A percentile compares a stretch with the other conserved stretches of the same genome.
Conservation (phyloP, 2,113 vertebrate species). For the Halichoeres trimaculatus region DNA sequence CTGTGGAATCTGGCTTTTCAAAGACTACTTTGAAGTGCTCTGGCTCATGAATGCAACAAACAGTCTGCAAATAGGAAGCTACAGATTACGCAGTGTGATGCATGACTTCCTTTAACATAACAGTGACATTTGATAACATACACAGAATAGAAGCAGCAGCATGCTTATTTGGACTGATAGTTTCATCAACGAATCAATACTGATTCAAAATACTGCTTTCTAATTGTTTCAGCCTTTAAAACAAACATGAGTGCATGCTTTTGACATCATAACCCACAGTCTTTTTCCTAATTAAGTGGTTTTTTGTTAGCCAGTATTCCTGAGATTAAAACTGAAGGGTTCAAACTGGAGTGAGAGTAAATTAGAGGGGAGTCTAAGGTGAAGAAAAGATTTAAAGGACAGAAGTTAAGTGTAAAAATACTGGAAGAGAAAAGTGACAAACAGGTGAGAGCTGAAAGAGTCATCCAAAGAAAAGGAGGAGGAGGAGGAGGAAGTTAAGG, state of each 20-base stretch:
- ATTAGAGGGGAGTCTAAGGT: conserved; percentile 60
- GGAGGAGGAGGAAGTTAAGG: conserved; percentile 28
- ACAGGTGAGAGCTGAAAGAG: conserved; percentile 72
- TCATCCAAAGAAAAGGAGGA: too few relatives aligned
- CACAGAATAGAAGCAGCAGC: conserved; percentile 51
- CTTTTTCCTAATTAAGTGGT: conserved; percentile 9
- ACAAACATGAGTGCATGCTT: conserved; percentile 24
- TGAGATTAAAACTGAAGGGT: conserved; percentile 82
- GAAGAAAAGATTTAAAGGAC: conserved; percentile 78
- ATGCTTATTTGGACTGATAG: conserved; percentile 69
- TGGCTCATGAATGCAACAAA: conserved; percentile 12
- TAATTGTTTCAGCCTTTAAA: conserved; percentile 3
- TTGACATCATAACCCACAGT: conserved; percentile 12
- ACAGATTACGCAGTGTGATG: conserved; percentile 44
- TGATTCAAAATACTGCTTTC: neutral
- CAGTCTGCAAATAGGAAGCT: conserved; percentile 35
- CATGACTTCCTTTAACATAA: conserved; percentile 37
- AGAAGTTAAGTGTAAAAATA: conserved; percentile 75
- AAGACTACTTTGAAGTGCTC: conserved; percentile 61
- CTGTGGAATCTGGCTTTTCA: conserved; percentile 92
- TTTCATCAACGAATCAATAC: neutral
- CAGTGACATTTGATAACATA: conserved; percentile 43
- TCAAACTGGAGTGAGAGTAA: conserved; percentile 80
- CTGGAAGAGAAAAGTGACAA: conserved; percentile 78
- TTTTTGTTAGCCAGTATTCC: conserved; percentile 88